Evolutionary conservation across 1,140 invertebrate species (phyloP).

Genomic region (Antheraea pernyi): DNA sequence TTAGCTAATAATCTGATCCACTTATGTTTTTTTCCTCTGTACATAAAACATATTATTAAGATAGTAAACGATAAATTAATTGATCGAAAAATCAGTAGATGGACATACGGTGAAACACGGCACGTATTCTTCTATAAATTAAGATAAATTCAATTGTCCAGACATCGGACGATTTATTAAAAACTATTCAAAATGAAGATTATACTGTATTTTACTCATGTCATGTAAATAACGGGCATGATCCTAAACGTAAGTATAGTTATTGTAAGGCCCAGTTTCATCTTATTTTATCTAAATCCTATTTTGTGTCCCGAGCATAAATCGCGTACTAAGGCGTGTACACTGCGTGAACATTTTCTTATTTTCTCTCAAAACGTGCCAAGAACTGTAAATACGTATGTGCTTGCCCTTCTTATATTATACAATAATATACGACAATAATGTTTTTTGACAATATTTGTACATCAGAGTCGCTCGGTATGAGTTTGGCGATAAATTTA

Average conservation of each 20-base stretch:
- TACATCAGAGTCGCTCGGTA: not conserved
- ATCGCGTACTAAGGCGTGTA: constrained; percentile 63
- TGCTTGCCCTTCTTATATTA: constrained; percentile 37
- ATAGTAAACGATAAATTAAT: no score
- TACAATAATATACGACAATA: constrained; percentile 20
- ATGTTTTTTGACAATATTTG: constrained; percentile 12
- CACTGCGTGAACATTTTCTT: constrained; percentile 73
- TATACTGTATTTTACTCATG: not conserved
- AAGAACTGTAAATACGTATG: constrained; percentile 67
- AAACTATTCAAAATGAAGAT: not conserved
- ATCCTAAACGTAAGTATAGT: constrained; percentile 37
- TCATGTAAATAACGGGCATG: constrained; percentile 54
- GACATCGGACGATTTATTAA: no score
- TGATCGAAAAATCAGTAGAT: no score
- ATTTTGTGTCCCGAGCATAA: constrained; percentile 72
- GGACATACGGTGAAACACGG: no score
- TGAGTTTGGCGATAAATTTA: no score
- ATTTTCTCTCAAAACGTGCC: constrained; percentile 70
- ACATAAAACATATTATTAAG: no score
- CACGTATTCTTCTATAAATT: no score
- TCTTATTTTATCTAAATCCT: constrained; percentile 73
- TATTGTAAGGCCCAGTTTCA: constrained; percentile 49
- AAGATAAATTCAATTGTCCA: no score
- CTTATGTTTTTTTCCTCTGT: no score
- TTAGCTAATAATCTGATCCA: no score